phyloP scores from a whole-genome alignment of 2,888 invertebrate species.

The Polylopha cassiicola region DNA sequence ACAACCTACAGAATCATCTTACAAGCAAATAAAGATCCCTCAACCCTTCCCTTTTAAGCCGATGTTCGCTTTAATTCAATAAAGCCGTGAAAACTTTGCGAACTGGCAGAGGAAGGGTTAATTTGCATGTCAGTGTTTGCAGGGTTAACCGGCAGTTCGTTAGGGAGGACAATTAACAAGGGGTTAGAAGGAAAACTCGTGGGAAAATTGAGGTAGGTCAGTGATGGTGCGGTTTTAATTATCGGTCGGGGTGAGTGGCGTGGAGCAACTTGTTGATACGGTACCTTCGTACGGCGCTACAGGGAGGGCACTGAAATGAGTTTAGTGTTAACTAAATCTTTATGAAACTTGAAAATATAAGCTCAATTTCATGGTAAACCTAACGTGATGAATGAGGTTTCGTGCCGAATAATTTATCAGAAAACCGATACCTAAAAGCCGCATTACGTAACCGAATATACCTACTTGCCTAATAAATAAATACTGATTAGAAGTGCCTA shows the following conservation, averaged over 20 bases:
- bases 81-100: slow-evolving; percentile 68
- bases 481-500: slow-evolving; percentile 1
- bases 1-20: slow-evolving; percentile 57
- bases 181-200: slow-evolving; percentile 57
- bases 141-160: slow-evolving; percentile 73
- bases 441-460: too few relatives aligned
- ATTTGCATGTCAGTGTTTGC: slow-evolving; percentile 71
- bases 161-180: slow-evolving; percentile 70
- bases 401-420: too few relatives aligned
- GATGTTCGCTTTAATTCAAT: slow-evolving; percentile 68
- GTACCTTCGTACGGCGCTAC: too few relatives aligned
- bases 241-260: too few relatives aligned
- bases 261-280: too few relatives aligned
- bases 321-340: too few relatives aligned
- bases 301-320: too few relatives aligned
- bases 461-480: too few relatives aligned
- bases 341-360: too few relatives aligned
- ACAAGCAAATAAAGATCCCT: slow-evolving; percentile 68
- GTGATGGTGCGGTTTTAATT: slow-evolving; percentile 30
- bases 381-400: too few relatives aligned
- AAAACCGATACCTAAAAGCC: too few relatives aligned
- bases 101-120: slow-evolving; percentile 73
- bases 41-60: slow-evolving; percentile 57
- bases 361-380: too few relatives aligned
- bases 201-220: slow-evolving; percentile 72